Evolutionary conservation across 2,113 vertebrate genomes (phyloP).

Genomic region (Chaetodon auriga): DNA sequence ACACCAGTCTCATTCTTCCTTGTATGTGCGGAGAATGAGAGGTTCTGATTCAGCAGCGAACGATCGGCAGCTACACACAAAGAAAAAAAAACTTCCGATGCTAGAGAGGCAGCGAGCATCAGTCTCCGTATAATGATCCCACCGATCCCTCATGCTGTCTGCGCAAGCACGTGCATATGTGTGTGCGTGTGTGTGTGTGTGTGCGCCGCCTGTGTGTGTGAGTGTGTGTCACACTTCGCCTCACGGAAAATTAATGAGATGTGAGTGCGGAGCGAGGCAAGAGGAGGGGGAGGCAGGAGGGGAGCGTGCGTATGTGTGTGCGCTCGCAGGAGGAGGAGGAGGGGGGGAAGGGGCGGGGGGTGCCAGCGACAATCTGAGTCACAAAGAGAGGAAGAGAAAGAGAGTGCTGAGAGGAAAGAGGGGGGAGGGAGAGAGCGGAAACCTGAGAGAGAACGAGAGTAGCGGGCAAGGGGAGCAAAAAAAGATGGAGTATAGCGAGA

Average conservation of each 20-base stretch:
- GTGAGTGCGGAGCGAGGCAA: constrained; percentile 77
- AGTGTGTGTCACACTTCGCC: constrained; percentile 79
- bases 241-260: constrained; percentile 84
- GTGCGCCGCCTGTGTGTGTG: background rate
- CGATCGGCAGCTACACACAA: constrained; percentile 64
- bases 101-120: constrained; percentile 73
- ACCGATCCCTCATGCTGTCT: constrained; percentile 74
- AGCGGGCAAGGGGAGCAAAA: constrained; percentile 42
- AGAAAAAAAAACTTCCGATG: constrained; percentile 65
- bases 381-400: constrained; percentile 83
- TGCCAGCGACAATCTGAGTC: constrained; percentile 83
- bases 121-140: constrained; percentile 80
- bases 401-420: constrained; percentile 72
- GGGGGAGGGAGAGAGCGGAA: constrained; percentile 68
- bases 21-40: constrained; percentile 39
- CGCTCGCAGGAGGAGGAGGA: constrained; percentile 41
- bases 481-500: constrained; percentile 52
- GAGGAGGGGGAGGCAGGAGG: constrained; percentile 45
- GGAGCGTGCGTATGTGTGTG: constrained; percentile 44
- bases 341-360: constrained; percentile 62
- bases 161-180: constrained; percentile 13
- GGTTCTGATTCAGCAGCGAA: constrained; percentile 56
- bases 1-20: constrained; percentile 36
- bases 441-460: constrained; percentile 64
- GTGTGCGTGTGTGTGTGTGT: constrained; percentile 15